Evolutionary conservation across 2,888 invertebrate genomes (phyloP).

Genomic region (Plagiodera versicolora): DNA sequence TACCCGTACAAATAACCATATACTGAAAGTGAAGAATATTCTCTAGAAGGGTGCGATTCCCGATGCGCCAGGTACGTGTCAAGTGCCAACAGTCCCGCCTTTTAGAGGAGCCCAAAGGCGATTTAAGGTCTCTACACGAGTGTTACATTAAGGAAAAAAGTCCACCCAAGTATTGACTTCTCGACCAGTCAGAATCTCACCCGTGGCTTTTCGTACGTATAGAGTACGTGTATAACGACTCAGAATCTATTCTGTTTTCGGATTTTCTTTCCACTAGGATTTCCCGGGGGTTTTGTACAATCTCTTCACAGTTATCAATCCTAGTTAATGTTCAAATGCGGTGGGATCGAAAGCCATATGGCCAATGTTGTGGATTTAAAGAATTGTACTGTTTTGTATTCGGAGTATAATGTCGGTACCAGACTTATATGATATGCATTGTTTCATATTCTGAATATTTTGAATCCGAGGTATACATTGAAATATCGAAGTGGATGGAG

Average conservation of each 20-base stretch:
- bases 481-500: too few species aligned
- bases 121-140: constrained; percentile 55
- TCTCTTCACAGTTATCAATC: neutral
- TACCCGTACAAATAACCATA: too few species aligned
- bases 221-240: constrained; percentile 32
- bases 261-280: neutral
- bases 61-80: neutral
- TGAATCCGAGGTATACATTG: too few species aligned
- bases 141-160: constrained; percentile 55
- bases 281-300: neutral
- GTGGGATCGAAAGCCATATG: neutral
- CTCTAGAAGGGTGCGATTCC: neutral
- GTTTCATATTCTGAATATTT: too few species aligned
- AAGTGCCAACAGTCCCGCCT: neutral
- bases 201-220: constrained; percentile 35
- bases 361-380: too few species aligned
- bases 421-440: too few species aligned
- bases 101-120: constrained; percentile 49
- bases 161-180: constrained; percentile 41
- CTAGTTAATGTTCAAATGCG: neutral
- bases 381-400: too few species aligned
- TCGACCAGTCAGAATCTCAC: constrained; percentile 29
- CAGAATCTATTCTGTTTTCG: neutral
- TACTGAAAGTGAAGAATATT: too few species aligned
- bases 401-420: too few species aligned